Evolutionary conservation across 2,888 invertebrate species (phyloP).

Genomic region (Campopleginae sp.): DNA sequence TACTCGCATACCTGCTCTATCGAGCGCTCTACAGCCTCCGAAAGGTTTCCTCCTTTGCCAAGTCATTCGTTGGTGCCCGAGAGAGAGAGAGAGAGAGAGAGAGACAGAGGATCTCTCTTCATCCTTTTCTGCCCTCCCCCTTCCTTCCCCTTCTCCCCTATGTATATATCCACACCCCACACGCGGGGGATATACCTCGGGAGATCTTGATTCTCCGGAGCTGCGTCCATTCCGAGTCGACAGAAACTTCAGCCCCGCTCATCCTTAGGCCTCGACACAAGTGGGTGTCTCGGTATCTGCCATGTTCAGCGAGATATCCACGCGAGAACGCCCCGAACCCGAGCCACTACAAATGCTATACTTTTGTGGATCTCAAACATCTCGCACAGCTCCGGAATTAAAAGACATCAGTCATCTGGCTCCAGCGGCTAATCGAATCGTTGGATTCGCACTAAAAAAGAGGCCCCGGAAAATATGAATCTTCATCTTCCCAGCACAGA

Average conservation of each 20-base stretch:
- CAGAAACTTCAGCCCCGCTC: background rate
- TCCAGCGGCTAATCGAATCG: background rate
- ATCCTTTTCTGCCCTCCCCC: background rate
- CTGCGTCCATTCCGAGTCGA: conserved; percentile 46
- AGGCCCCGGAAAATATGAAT: too few relatives aligned
- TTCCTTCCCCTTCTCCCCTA: background rate
- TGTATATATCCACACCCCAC: conserved; percentile 19
- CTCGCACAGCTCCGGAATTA: conserved; percentile 26
- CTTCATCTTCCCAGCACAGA: too few relatives aligned
- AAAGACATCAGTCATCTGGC: conserved; percentile 14
- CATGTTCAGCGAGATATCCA: conserved; percentile 44
- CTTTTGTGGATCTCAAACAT: too few relatives aligned
- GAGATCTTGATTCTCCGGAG: conserved; percentile 29
- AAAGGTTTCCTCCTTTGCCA: conserved; percentile 49
- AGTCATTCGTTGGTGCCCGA: conserved; percentile 60
- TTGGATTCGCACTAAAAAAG: too few relatives aligned
- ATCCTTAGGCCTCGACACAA: conserved; percentile 40
- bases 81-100: conserved; percentile 15
- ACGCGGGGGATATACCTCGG: background rate
- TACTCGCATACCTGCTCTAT: background rate
- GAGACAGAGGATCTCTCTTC: too few relatives aligned
- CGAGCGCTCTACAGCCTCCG: background rate
- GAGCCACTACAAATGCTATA: too few relatives aligned
- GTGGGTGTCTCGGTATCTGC: conserved; percentile 63
- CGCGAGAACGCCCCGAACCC: conserved; percentile 29